Evolutionary conservation across 2,888 invertebrate species (phyloP), one percentile per base, ranked within the genome.

Genomic region (Netelia fuscicornis): DNA sequence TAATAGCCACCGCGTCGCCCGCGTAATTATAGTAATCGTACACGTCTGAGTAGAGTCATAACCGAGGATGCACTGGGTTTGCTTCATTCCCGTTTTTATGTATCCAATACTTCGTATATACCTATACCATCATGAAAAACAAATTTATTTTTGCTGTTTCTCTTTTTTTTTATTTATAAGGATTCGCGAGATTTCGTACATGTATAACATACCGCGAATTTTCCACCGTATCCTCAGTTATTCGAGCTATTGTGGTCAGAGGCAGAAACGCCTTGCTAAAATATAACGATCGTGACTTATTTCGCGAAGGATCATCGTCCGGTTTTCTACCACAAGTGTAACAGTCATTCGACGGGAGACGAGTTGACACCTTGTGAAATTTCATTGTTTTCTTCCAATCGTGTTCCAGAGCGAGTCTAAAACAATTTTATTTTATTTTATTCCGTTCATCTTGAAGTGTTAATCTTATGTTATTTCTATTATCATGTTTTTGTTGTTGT

Each of bases 1-100:
- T 91, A 91, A 91, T 91, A 90, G 91, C 90, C 89, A 87, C 87
- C 88, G 88, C 89, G 89, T 90, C 88, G 91, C 89, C 82, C 90
- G 87, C 89, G 89, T 91, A 91, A 91, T 91, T 90, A 91, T 90
- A 91, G 91, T 91, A 90, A 91, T 91, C 90, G 88, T 81, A 84
- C 71, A 74, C 83, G 82, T 87, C 81, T 84, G 87, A 89, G 89
- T 89, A 87, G 85, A 90, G 90, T 91, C 91, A 90, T 91, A 91
- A 91, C 88, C 87, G 86, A 64, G 79, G 81, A 82, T 85, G 60
- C 85, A 81, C 76, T 68, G 71, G 74, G 74, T 84, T 85, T 60
- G 64, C 81, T 79, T 80, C 77, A 77, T 85, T 37, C 48, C 13
- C 85, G 79, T 82, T 71, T 72, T 76, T 76, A 76, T 67, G 75